These are phyloP conservation scores for Drosophila peninsularis DNA, from an alignment of 2,888 invertebrate genomes.

Conservation along the genomic window DNA sequence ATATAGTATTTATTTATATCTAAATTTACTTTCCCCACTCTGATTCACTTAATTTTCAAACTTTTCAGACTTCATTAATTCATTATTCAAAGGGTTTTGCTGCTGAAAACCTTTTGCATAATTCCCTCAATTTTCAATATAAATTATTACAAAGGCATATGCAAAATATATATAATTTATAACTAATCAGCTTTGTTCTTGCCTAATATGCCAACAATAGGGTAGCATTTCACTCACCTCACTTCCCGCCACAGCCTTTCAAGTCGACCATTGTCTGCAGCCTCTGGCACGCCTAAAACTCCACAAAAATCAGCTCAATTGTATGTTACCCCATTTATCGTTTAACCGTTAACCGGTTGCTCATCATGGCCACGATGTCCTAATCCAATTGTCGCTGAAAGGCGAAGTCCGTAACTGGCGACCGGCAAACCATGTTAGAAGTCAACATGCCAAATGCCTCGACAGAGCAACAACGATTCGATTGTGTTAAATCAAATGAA, in stretches of 20 bases:
- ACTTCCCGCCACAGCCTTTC: not conserved
- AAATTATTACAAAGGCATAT: not conserved
- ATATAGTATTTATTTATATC: too few relatives aligned
- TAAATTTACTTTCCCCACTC: too few relatives aligned
- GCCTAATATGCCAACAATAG: not conserved
- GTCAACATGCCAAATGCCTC: conserved; percentile 52
- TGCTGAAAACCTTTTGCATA: not conserved
- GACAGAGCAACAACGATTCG: conserved; percentile 50
- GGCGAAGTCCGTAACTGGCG: conserved; percentile 26
- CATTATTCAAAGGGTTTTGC: not conserved
- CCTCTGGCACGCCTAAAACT: conserved; percentile 19
- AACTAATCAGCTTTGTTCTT: not conserved
- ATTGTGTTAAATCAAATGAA: conserved; percentile 80
- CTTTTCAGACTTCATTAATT: not conserved
- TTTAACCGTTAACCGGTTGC: conserved; percentile 14
- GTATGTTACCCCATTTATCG: conserved; percentile 34
- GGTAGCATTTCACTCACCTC: not conserved
- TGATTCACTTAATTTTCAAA: too few relatives aligned
- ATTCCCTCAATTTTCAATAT: not conserved
- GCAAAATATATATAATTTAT: not conserved
- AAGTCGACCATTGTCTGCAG: not conserved
- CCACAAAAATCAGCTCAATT: conserved; percentile 41
- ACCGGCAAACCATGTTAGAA: conserved; percentile 32
- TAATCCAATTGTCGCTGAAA: conserved; percentile 72
- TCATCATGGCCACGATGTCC: conserved; percentile 51